A percentile compares a stretch with the other conserved stretches of the same genome.
These are phyloP conservation scores for Zaprionus africanus DNA, from an alignment of 1,140 invertebrate genomes.

Conservation along the genomic window DNA sequence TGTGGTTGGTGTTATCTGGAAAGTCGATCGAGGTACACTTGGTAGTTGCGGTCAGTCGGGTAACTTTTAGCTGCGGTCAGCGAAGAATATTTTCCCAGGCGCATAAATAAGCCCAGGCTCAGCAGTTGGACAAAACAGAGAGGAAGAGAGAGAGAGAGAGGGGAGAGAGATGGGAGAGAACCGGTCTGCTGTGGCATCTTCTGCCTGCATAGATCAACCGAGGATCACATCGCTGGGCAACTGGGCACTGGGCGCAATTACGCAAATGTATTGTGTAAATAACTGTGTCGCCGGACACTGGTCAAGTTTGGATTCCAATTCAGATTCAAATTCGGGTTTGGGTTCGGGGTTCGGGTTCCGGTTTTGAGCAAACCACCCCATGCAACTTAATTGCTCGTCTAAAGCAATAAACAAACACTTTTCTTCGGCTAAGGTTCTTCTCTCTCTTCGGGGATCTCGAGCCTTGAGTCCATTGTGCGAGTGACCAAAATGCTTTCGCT, in stretches of 20 bases:
- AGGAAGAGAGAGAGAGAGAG: not conserved
- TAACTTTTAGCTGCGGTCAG: slow-evolving; percentile 24
- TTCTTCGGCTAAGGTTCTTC: not conserved
- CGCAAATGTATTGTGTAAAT: slow-evolving; percentile 61
- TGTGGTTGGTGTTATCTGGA: slow-evolving; percentile 31
- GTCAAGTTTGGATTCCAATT: slow-evolving; percentile 35
- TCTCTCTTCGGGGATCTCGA: slow-evolving; percentile 14
- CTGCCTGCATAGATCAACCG: slow-evolving; percentile 38
- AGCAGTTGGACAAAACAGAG: slow-evolving; percentile 12
- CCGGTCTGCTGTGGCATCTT: slow-evolving; percentile 38
- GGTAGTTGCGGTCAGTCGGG: slow-evolving; percentile 39
- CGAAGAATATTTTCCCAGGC: slow-evolving; percentile 58
- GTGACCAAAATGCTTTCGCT: slow-evolving; percentile 54
- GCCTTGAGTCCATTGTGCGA: slow-evolving; percentile 25
- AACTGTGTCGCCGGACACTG: slow-evolving; percentile 55
- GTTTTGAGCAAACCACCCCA: slow-evolving; percentile 36
- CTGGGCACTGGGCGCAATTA: slow-evolving; percentile 38
- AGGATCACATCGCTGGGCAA: slow-evolving; percentile 1
- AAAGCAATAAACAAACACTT: slow-evolving; percentile 57
- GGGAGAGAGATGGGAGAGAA: not conserved
- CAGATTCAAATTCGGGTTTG: not conserved
- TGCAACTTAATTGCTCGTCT: slow-evolving; percentile 52
- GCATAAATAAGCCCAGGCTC: slow-evolving; percentile 48
- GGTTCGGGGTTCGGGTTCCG: not conserved
- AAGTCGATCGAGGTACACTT: slow-evolving; percentile 30